Percentiles rank a stretch among this genome's conserved stretches.
Conservation (phyloP, 2,888 invertebrate species). For the Melangyna quadrimaculata region DNA sequence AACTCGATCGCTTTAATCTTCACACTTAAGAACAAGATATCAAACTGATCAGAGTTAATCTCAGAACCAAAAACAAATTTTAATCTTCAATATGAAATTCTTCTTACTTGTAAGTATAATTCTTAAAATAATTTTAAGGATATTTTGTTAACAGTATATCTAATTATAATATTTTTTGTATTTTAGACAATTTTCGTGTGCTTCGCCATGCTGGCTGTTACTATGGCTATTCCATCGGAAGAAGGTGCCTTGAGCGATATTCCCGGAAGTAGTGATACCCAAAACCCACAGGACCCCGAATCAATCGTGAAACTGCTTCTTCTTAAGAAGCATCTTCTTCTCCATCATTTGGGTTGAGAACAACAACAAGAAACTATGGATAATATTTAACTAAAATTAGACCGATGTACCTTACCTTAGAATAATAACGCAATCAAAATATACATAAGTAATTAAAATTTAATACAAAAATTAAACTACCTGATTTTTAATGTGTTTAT, state of each 20-base stretch:
- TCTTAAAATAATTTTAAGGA: not conserved
- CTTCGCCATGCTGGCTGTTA: not conserved
- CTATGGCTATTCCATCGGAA: not conserved
- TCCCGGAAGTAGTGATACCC: not conserved
- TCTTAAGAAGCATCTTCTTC: not conserved
- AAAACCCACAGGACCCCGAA: not conserved
- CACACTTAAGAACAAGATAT: not conserved
- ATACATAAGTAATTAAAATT: too few species aligned
- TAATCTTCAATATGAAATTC: constrained; percentile 3
- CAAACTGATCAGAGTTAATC: not conserved
- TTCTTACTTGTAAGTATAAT: not conserved
- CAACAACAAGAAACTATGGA: not conserved
- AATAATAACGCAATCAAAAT: too few species aligned
- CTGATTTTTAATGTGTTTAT: too few species aligned
- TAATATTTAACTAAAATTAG: too few species aligned
- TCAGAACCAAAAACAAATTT: not conserved
- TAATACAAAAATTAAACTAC: too few species aligned
- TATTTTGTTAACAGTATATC: not conserved
- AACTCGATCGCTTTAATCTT: not conserved
- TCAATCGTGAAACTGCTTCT: not conserved
- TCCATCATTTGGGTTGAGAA: not conserved
- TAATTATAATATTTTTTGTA: not conserved
- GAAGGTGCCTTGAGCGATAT: not conserved
- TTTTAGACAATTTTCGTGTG: not conserved
- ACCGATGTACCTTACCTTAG: too few species aligned